These are phyloP conservation scores for Cantharis nigra DNA, from an alignment of 2,888 invertebrate genomes.

Conservation along the genomic window DNA sequence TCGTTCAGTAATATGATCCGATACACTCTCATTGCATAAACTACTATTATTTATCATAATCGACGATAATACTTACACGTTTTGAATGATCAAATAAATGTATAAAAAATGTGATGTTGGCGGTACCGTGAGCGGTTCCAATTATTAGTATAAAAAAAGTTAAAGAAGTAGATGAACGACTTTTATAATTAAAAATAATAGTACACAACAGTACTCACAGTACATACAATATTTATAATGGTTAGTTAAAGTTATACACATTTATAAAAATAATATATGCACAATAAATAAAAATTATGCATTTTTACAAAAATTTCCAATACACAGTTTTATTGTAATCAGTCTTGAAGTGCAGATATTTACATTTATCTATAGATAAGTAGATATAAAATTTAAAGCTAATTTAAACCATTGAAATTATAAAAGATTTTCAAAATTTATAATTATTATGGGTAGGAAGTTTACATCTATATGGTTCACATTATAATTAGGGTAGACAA, in stretches of 20 bases:
- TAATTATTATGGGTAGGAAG: too few species aligned
- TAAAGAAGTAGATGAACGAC: neutral
- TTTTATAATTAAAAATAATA: neutral
- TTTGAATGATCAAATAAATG: too few species aligned
- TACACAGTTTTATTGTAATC: neutral
- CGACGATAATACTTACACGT: too few species aligned
- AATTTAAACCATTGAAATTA: neutral
- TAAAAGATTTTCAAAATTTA: neutral
- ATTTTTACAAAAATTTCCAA: neutral
- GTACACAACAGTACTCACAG: neutral
- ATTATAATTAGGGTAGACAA: too few species aligned
- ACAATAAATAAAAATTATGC: neutral
- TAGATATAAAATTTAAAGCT: neutral
- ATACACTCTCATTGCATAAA: too few species aligned
- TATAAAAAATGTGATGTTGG: too few species aligned
- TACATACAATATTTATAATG: neutral
- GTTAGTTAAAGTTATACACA: neutral
- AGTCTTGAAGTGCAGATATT: neutral
- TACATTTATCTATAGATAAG: neutral
- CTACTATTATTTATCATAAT: too few species aligned
- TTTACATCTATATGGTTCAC: too few species aligned
- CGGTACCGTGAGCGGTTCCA: too few species aligned
- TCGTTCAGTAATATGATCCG: too few species aligned
- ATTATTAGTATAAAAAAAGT: neutral
- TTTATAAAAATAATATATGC: neutral